Evolutionary conservation across 2,113 vertebrate genomes (phyloP).

Genomic region (Argyrosomus japonicus): DNA sequence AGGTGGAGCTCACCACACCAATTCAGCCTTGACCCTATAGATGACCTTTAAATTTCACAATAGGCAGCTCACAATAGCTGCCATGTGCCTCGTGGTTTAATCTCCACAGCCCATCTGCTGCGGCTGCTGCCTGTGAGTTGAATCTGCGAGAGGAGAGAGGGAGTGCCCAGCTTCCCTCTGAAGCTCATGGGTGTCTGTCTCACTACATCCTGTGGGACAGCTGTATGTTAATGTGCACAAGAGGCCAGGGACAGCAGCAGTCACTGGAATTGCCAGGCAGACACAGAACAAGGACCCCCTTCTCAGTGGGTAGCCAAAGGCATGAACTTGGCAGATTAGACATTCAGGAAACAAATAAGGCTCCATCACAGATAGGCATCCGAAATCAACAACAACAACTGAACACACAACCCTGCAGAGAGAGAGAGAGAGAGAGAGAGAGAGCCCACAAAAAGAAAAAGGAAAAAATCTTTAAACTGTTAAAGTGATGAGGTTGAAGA

Average conservation of each 20-base stretch:
- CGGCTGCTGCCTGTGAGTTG: slow-evolving; percentile 66
- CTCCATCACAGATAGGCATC: slow-evolving; percentile 75
- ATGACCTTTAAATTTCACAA: slow-evolving; percentile 89
- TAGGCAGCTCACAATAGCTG: slow-evolving; percentile 87
- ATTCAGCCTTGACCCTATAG: slow-evolving; percentile 70
- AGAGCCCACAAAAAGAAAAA: slow-evolving; percentile 33
- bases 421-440: slow-evolving; percentile 44
- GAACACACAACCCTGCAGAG: slow-evolving; percentile 54
- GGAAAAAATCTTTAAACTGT: slow-evolving; percentile 25
- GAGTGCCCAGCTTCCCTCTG: slow-evolving; percentile 66
- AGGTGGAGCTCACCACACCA: slow-evolving; percentile 25
- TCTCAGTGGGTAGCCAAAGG: slow-evolving; percentile 89
- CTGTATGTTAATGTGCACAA: slow-evolving; percentile 98
- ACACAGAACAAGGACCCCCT: slow-evolving; percentile 88
- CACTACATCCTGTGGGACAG: slow-evolving; percentile 92
- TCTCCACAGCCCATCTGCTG: slow-evolving; percentile 94
- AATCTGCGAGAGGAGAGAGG: slow-evolving; percentile 66
- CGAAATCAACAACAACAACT: slow-evolving; percentile 71
- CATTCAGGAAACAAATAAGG: slow-evolving; percentile 89
- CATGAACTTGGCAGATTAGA: slow-evolving; percentile 93
- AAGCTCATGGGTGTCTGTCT: slow-evolving; percentile 80
- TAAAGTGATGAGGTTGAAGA: slow-evolving; percentile 47
- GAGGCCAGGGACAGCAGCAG: slow-evolving; percentile 90
- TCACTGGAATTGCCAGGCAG: slow-evolving; percentile 90
- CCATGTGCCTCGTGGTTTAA: slow-evolving; percentile 86